Conservation (phyloP, 1,140 invertebrate genomes). For the Penaeus japonicus region DNA sequence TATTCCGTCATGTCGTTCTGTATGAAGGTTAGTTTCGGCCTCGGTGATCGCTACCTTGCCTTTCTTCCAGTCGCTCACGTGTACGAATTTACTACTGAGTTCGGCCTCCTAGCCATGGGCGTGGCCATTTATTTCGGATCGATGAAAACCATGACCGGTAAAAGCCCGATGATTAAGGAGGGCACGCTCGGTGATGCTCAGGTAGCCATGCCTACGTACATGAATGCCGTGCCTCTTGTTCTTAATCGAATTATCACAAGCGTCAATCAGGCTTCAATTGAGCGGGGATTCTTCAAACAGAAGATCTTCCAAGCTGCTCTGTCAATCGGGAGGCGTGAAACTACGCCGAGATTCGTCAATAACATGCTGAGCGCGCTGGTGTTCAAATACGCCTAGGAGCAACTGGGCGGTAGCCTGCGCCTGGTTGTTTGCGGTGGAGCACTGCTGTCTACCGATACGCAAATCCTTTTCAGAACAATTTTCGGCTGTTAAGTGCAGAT, state of each 20-base stretch:
- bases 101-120: constrained; percentile 59
- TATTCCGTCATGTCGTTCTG: constrained; percentile 49
- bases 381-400: constrained; percentile 78
- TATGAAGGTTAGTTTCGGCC: constrained; percentile 59
- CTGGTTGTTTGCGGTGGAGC: constrained; percentile 94
- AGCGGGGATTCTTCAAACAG: constrained; percentile 43
- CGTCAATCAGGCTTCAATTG: constrained; percentile 45
- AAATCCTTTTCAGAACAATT: constrained; percentile 92
- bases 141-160: constrained; percentile 61
- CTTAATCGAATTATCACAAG: constrained; percentile 59
- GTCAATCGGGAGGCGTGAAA: constrained; percentile 26
- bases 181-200: constrained; percentile 61
- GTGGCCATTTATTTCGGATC: constrained; percentile 61
- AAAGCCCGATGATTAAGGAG: constrained; percentile 60
- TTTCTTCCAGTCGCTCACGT: constrained; percentile 62
- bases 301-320: constrained; percentile 50
- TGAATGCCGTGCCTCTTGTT: constrained; percentile 61
- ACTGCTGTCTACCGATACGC: constrained; percentile 93
- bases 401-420: constrained; percentile 87
- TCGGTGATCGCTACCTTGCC: constrained; percentile 61
- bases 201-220: constrained; percentile 61
- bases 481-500: constrained; percentile 90
- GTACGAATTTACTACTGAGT: constrained; percentile 59
- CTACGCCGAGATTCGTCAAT: constrained; percentile 33
- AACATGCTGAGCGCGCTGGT: constrained; percentile 69